Evolutionary conservation across 92 coral and sea anemone species (phyloP), one percentile per base, ranked within the genome.

Genomic region (Porites divaricata): DNA sequence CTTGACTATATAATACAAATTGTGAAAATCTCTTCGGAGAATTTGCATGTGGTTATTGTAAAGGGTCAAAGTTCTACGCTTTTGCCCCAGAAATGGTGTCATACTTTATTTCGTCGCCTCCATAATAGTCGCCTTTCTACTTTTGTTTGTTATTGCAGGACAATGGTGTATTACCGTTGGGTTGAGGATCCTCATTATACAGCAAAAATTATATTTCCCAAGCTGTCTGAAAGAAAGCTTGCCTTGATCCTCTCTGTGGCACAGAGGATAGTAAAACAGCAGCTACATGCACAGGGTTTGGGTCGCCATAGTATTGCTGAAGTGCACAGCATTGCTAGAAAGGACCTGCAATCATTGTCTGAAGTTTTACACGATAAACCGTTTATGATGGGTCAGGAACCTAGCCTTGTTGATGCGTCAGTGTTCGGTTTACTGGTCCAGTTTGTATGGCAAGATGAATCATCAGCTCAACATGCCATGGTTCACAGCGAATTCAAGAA

Each of bases 101-200:
- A 35, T 35, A 0, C 45, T 35, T 35, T 62, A 7, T 28, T 77
- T 13, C 26, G 28, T 12, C 23, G 25, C 9, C 21, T 12, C 10
- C 35, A 63, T 9, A 53, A 59, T n/a, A 26, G 16, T 82, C 6
- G 14, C 49, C 21, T 6, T 63, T 26, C 6, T 49, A 59, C 21
- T 6, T 63, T 26, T 21, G 56, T 54, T 1, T 70, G 6, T 48
- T 28, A 48, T 35, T 23, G 23, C 74, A 92, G 95, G 95, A 67
- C 91, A 50, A 54, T 89, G 88, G 91, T 79, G 8, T 90, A 92
- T 71, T 89, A 90, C 81, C 95, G 95, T 13, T 92, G 93, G 95
- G 53, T 86, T 16, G 93, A 85, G 21, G 70, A 53, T 64, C 72
- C 89, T 24, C 66, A 74, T 16, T 56, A 21, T 26, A 83, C 89